phyloP scores from a whole-genome alignment of 2,797 vertebrate genomes.

The Tragelaphus oryx region DNA sequence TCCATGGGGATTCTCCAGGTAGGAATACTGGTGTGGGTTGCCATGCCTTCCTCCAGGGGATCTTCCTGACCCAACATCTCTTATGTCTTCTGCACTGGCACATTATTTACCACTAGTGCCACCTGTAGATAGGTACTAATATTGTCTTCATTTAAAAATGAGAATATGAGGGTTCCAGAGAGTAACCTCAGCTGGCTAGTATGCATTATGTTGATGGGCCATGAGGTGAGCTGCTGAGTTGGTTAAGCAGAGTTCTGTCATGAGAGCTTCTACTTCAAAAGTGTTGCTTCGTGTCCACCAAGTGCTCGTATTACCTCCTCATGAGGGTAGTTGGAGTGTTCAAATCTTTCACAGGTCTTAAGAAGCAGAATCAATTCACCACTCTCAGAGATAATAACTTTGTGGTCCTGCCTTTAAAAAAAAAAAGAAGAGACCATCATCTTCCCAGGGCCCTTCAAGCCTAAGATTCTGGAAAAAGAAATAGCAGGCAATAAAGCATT shows the following conservation, averaged over 20 bases:
- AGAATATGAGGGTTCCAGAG: not conserved
- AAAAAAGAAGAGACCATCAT: not conserved
- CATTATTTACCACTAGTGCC: not conserved
- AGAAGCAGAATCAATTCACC: not conserved
- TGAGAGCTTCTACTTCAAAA: not conserved
- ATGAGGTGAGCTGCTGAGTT: not conserved
- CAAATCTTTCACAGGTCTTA: not conserved
- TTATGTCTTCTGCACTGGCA: not conserved
- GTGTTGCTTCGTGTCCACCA: rapidly evolving
- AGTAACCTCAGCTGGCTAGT: not conserved
- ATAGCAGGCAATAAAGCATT: not conserved
- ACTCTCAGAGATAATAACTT: not conserved
- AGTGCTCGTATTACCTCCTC: not conserved
- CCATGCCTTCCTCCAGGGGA: not conserved
- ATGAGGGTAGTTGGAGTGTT: not conserved
- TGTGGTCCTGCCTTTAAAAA: not conserved
- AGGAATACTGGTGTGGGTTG: not conserved
- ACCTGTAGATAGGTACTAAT: not conserved
- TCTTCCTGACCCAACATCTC: not conserved
- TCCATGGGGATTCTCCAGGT: not conserved
- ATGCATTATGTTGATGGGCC: rapidly evolving
- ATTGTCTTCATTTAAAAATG: not conserved
- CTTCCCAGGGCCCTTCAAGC: not conserved
- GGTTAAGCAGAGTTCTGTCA: not conserved
- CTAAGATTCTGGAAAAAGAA: not conserved